phyloP scores from a whole-genome alignment of 2,797 vertebrate genomes.

The Danio jaintianensis region DNA sequence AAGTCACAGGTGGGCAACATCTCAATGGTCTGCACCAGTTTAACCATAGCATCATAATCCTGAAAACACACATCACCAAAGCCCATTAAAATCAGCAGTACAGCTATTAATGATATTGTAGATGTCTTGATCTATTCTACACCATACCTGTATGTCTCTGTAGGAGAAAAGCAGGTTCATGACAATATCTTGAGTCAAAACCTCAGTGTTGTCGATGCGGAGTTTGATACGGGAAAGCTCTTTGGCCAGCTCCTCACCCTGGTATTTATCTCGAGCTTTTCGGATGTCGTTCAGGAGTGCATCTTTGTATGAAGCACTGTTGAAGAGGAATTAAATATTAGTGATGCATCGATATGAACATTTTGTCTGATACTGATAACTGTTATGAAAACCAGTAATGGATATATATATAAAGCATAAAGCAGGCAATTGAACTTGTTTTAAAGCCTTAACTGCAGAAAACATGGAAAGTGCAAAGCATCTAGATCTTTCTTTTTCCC shows the following conservation, averaged over 20 bases:
- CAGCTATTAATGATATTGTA: too few relatives aligned
- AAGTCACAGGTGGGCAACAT: constrained; percentile 93
- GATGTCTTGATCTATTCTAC: not conserved
- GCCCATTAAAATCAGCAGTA: not conserved
- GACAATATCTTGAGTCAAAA: constrained; percentile 93
- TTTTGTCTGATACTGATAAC: too few relatives aligned
- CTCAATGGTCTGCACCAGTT: constrained; percentile 93
- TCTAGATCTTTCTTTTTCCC: too few relatives aligned
- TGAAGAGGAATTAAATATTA: not conserved
- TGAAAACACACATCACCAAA: constrained; percentile 63
- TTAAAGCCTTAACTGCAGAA: too few relatives aligned
- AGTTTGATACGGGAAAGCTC: constrained; percentile 92
- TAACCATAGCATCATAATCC: constrained; percentile 98
- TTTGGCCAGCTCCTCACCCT: constrained; percentile 92
- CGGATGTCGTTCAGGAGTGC: constrained; percentile 92
- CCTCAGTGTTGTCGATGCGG: constrained; percentile 92
- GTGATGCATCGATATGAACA: not conserved
- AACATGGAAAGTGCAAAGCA: too few relatives aligned
- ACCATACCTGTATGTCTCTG: constrained; percentile 93
- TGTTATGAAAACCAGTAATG: too few relatives aligned
- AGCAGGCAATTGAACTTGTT: too few relatives aligned
- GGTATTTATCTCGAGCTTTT: constrained; percentile 92
- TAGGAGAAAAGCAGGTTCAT: constrained; percentile 97
- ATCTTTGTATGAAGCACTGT: constrained; percentile 90
- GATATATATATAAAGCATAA: too few relatives aligned